A percentile compares a stretch with the other conserved stretches of the same genome.
phyloP scores from a whole-genome alignment of 1,140 invertebrate species.

The Lordiphosa collinella region DNA sequence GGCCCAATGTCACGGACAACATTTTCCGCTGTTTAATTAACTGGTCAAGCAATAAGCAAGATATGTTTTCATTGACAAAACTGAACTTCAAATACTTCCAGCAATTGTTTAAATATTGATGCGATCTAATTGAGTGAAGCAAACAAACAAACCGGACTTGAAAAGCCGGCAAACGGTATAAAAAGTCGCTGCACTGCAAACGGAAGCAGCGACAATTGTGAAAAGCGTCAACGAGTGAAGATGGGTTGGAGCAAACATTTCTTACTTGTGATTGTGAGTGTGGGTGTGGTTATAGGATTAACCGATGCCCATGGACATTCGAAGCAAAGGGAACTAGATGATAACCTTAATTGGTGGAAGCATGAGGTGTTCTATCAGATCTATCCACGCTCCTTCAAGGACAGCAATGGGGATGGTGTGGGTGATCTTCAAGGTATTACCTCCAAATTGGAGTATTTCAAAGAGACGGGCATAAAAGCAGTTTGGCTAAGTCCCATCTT shows the following conservation, averaged over 20 bases:
- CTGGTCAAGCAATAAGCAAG: no score
- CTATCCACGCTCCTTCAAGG: conserved; percentile 62
- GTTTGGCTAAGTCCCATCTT: conserved; percentile 88
- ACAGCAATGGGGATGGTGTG: conserved; percentile 55
- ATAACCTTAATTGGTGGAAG: conserved; percentile 50
- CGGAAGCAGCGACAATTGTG: conserved; percentile 24
- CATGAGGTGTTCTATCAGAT: conserved; percentile 67
- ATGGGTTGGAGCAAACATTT: conserved; percentile 25
- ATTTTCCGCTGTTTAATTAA: no score
- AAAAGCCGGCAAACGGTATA: conserved; percentile 37
- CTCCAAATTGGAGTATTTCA: conserved; percentile 80
- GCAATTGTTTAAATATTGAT: conserved; percentile 53
- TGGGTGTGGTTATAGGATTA: conserved; percentile 4
- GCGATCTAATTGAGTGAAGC: conserved; percentile 14
- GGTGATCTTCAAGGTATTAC: conserved; percentile 79
- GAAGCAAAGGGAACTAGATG: conserved; percentile 13
- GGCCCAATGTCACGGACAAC: no score
- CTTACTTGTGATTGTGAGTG: conserved; percentile 11
- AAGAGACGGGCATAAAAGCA: conserved; percentile 81
- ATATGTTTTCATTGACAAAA: no score
- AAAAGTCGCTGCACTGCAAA: conserved; percentile 19
- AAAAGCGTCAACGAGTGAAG: conserved; percentile 12
- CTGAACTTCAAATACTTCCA: conserved; percentile 4
- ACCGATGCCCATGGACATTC: background rate
- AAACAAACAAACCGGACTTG: conserved; percentile 44